Percentiles rank a stretch among this genome's conserved stretches.
Conservation (phyloP, 2,888 invertebrate species). For the Lepidocyrtinus sp. region DNA sequence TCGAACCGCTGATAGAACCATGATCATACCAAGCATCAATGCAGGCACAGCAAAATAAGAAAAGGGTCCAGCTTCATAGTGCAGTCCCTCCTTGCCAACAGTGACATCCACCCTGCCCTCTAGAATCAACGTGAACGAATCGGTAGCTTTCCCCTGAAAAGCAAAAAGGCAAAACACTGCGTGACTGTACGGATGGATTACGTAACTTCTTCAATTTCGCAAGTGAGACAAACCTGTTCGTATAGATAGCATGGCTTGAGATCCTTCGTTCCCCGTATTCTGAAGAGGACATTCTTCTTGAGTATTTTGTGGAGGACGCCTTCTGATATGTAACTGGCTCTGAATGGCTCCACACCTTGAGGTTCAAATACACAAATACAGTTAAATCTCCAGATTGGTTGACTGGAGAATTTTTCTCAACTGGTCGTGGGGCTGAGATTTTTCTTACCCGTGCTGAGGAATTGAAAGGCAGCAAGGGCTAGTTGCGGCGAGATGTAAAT, state of each 20-base stretch:
- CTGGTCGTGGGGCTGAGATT: constrained; percentile 66
- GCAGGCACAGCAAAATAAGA: constrained; percentile 82
- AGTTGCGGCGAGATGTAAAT: constrained; percentile 94
- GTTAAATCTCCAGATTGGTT: too few relatives aligned
- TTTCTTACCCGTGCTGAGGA: constrained; percentile 88
- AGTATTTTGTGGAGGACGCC: constrained; percentile 90
- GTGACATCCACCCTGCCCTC: constrained; percentile 96
- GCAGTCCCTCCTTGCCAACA: constrained; percentile 91
- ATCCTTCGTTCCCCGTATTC: constrained; percentile 81
- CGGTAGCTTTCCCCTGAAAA: constrained; percentile 77
- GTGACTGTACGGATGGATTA: too few relatives aligned
- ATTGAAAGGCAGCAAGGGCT: constrained; percentile 94
- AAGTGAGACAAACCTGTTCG: constrained; percentile 14
- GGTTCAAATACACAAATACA: background rate
- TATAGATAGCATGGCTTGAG: constrained; percentile 71
- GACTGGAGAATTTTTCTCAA: background rate
- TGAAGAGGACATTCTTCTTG: constrained; percentile 90
- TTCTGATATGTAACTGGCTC: constrained; percentile 87
- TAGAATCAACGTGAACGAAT: constrained; percentile 94
- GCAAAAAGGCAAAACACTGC: too few relatives aligned
- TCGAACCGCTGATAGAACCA: background rate
- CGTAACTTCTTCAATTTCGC: background rate
- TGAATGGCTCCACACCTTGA: constrained; percentile 91
- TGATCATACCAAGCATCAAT: background rate
- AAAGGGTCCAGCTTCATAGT: constrained; percentile 97